Percentiles rank a stretch among this genome's conserved stretches.
These are phyloP conservation scores for Eupsilia transversa DNA, from an alignment of 2,888 invertebrate species.

Conservation along the genomic window DNA sequence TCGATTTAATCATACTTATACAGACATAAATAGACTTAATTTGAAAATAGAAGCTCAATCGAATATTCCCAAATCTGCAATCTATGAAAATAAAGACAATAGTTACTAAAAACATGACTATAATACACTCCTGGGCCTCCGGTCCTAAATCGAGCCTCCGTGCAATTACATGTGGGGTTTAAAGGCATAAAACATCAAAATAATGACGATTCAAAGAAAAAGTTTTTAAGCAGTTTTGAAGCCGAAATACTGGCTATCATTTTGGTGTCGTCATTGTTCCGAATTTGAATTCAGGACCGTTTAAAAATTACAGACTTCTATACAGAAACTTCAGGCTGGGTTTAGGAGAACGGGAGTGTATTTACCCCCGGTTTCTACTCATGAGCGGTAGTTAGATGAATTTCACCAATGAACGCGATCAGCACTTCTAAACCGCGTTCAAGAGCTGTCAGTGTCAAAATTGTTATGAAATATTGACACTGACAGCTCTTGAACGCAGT, in stretches of 20 bases:
- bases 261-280: background rate
- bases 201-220: background rate
- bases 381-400: background rate
- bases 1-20: background rate
- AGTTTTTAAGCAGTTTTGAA: background rate
- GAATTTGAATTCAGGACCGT: background rate
- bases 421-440: background rate
- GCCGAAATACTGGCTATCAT: background rate
- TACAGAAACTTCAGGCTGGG: background rate
- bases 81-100: background rate
- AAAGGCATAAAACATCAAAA: no score
- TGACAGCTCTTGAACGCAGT: background rate
- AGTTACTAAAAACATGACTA: background rate
- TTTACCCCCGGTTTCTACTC: background rate
- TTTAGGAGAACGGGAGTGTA: no score
- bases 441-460: background rate
- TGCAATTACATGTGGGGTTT: no score
- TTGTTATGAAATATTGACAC: background rate
- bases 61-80: background rate
- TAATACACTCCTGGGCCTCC: background rate
- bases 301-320: background rate
- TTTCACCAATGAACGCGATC: background rate
- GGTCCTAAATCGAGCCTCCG: no score
- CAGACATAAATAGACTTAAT: background rate
- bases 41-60: constrained; percentile 4